Base-by-base conservation (phyloP, 2,888 invertebrate species). In the Onthophagus sagittarius region DNA sequence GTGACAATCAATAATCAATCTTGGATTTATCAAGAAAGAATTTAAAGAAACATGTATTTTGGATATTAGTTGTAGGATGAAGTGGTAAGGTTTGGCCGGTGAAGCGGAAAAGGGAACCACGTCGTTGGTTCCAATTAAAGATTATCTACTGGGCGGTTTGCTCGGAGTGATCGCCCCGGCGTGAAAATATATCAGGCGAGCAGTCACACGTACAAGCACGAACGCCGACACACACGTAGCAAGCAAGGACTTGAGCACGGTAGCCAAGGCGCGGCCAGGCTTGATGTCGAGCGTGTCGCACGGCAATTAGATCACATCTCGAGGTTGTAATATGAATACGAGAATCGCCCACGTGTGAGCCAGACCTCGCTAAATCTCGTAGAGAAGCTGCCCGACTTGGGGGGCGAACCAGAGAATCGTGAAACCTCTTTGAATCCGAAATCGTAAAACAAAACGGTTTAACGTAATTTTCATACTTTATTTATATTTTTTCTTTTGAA, bases 261-360 rank as follows among this genome's bases (percentile, higher is more conserved):
- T 74, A 76, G 76, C 75, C 62, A 72, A 75, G 75, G 76, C 75
- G 74, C 74, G 75, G 71, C 71, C 72, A n/a, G 62, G 72, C 72
- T 75, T 75, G 76, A 76, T 79, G 79, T 79, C 76, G 78, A 80
- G 80, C 81, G 79, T 81, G 81, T 80, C 80, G 77, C 79, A 80
- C 78, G 76, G 79, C 81, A 80, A 80, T 81, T 81, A 81, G 81
- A 80, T 81, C 81, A 81, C 80, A 80, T 80, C 80, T 78, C 75
- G 75, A 71, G 76, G 77, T 77, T 78, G 79, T 78, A 78, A 78
- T 77, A 78, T 77, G 78, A 79, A 79, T 79, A 77, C 78, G 74
- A 79, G 77, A 76, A 76, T 79, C 80, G 78, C 80, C 80, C 79
- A 80, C 80, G 74, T 72, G 72, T 65, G 72, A 23, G 63, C 71